Evolutionary conservation across 2,797 vertebrate genomes (phyloP).

Genomic region (Passerculus sandwichensis): DNA sequence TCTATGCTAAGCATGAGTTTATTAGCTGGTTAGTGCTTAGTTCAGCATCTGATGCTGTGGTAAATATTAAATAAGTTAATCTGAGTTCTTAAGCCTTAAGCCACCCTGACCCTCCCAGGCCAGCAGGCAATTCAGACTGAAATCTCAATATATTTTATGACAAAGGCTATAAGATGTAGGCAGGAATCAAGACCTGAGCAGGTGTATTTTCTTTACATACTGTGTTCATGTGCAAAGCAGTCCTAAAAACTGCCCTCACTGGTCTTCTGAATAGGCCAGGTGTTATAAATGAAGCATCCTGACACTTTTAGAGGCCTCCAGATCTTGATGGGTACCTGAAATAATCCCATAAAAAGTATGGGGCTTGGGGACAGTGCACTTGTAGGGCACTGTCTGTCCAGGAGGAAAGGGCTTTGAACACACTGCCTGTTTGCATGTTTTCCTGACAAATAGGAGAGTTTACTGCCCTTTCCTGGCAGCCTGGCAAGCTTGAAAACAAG

Average conservation of each 20-base stretch:
- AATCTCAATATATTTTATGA: background rate
- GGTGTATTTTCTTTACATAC: background rate
- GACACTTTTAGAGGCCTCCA: background rate
- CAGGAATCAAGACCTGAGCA: background rate
- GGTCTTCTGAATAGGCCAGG: background rate
- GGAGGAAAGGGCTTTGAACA: background rate
- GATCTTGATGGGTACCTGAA: background rate
- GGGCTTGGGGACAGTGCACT: background rate
- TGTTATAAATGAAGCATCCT: background rate
- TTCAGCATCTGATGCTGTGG: background rate
- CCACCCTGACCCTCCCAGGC: background rate
- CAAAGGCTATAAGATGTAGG: background rate
- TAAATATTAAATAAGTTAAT: background rate
- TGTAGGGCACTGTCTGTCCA: background rate
- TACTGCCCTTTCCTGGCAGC: background rate
- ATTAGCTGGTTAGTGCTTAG: background rate
- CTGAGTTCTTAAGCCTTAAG: background rate
- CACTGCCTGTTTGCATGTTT: background rate
- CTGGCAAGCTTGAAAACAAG: background rate
- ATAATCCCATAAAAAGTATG: background rate
- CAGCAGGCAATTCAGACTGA: background rate
- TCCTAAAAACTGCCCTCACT: background rate
- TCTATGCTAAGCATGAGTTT: background rate
- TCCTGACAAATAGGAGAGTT: background rate
- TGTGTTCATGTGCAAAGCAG: background rate